phyloP scores from a whole-genome alignment of 2,113 vertebrate genomes.

The Paraplagusia blochii region DNA sequence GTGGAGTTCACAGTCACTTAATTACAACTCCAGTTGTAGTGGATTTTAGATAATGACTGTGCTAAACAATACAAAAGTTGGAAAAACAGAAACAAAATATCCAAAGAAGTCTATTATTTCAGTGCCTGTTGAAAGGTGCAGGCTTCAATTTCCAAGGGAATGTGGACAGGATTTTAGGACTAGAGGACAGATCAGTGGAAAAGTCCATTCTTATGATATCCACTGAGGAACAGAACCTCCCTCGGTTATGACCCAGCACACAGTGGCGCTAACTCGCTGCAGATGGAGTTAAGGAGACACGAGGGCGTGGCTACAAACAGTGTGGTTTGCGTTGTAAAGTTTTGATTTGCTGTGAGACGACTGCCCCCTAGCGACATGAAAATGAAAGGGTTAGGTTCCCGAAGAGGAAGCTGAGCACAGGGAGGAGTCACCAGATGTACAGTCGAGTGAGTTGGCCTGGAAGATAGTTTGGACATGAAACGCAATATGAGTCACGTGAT shows the following conservation, averaged over 20 bases:
- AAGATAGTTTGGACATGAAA: too few species aligned
- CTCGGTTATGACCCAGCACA: neutral
- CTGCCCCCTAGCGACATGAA: slow-evolving; percentile 43
- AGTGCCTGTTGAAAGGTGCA: neutral
- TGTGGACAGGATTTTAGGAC: slow-evolving; percentile 13
- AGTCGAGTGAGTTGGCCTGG: too few species aligned
- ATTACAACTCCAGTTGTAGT: too few species aligned
- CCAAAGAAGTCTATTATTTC: too few species aligned
- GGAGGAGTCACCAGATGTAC: too few species aligned
- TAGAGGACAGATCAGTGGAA: slow-evolving; percentile 25
- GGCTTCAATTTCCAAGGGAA: neutral
- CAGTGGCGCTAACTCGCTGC: slow-evolving; percentile 1
- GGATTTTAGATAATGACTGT: too few species aligned
- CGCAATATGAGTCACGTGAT: too few species aligned
- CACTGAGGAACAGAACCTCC: slow-evolving; percentile 14
- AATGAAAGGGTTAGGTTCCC: neutral
- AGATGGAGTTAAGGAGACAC: neutral
- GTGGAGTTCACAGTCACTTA: neutral
- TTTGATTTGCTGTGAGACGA: slow-evolving; percentile 15
- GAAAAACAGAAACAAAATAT: too few species aligned
- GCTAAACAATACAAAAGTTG: too few species aligned
- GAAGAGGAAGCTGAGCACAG: neutral
- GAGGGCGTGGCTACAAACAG: neutral
- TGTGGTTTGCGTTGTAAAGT: neutral
- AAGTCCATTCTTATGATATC: slow-evolving; percentile 22